Base-by-base conservation (phyloP, 2,113 vertebrate genomes). In the Oplegnathus fasciatus region DNA sequence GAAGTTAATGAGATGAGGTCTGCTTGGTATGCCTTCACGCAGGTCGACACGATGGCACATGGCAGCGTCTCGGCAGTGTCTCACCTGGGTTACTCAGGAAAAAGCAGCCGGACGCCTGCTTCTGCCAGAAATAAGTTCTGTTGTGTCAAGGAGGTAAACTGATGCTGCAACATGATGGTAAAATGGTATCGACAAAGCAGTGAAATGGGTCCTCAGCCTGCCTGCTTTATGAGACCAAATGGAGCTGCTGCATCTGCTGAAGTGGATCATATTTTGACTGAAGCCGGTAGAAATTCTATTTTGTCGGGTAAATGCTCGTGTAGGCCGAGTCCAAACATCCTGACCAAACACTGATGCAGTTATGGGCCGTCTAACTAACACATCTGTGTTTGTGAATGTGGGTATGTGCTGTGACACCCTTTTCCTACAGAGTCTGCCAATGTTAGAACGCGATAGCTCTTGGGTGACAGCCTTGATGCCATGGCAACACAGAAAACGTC, bases 401-500 rank as follows among this genome's bases (percentile, higher is more conserved):
- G 57, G 64, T 77, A 81, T 91, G 86, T 76, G 84, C 81, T 80
- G 84, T 88, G 90, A 90, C 80, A 89, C 85, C 79, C 66, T 80
- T 77, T 85, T 50, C 80, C 81, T 73, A 68, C 78, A 83, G 74
- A 88, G 79, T 78, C 89, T 91, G 94, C 88, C 88, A 82, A 75
- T 81, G 91, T 89, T 90, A 84, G 81, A 90, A 84, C 26, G 85
- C 44, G 75, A 91, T 93, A 92, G 92, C 85, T 91, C 88, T 86
- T 87, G 91, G 93, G 91, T 92, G 93, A 94, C 94, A 94, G 90
- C 87, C 91, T 85, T 26, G 91, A 92, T 88, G 87, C 92, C 93
- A 95, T 95, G 93, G 93, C 93, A 95, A 95, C 93, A 87, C 89
- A 65, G 85, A 71, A 91, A 92, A 94, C 57, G 84, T 92, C 89